A percentile compares a stretch with the other conserved stretches of the same genome.
phyloP scores from a whole-genome alignment of 1,140 invertebrate species.

The Campoletis sonorensis region DNA sequence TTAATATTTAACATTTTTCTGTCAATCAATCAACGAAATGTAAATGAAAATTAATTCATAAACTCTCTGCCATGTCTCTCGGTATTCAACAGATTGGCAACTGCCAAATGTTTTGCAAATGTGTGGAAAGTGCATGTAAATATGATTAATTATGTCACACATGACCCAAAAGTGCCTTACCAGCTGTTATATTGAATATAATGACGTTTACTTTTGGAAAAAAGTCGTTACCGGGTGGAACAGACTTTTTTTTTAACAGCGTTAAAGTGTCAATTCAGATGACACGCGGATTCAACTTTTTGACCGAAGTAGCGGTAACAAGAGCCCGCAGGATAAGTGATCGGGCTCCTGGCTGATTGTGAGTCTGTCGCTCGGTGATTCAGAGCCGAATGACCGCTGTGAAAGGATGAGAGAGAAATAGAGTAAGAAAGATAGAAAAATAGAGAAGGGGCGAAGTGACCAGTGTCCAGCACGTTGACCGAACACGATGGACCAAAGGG shows the following conservation, averaged over 20 bases:
- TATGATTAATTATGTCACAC: too few relatives aligned
- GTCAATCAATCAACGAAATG: too few relatives aligned
- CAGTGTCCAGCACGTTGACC: slow-evolving; percentile 12
- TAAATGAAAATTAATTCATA: too few relatives aligned
- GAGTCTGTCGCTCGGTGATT: not conserved
- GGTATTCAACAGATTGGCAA: too few relatives aligned
- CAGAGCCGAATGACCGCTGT: slow-evolving; percentile 11
- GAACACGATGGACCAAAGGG: slow-evolving; percentile 39
- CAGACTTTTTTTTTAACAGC: not conserved
- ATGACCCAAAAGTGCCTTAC: too few relatives aligned
- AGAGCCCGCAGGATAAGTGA: slow-evolving; percentile 1
- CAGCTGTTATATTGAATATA: too few relatives aligned
- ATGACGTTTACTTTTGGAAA: too few relatives aligned
- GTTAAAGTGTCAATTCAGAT: not conserved
- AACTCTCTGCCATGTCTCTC: too few relatives aligned
- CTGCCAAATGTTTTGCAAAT: too few relatives aligned
- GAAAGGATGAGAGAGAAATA: not conserved
- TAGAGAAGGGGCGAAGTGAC: slow-evolving; percentile 13
- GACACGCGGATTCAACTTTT: slow-evolving; percentile 33
- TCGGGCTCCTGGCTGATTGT: slow-evolving; percentile 36
- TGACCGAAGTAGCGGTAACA: slow-evolving; percentile 14
- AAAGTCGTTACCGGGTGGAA: too few relatives aligned
- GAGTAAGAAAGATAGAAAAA: not conserved
- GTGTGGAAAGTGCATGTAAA: too few relatives aligned
- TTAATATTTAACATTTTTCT: too few relatives aligned